These are phyloP conservation scores for Calidris pygmaea DNA, from an alignment of 2,113 vertebrate genomes.

Conservation along the genomic window DNA sequence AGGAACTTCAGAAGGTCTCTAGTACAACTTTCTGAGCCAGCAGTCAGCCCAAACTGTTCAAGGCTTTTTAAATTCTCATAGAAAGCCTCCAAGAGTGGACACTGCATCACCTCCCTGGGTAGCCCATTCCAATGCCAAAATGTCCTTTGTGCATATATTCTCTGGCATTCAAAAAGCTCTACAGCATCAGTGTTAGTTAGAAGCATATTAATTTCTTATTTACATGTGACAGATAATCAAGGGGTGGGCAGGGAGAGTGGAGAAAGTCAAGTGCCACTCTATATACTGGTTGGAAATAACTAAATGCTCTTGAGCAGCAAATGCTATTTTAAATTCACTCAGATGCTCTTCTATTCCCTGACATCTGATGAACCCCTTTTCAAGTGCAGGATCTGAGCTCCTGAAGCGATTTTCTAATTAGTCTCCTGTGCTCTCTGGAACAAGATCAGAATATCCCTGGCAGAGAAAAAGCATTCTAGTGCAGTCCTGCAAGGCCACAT, in stretches of 20 bases:
- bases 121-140: neutral
- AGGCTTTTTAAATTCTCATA: neutral
- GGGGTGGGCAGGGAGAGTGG: neutral
- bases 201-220: neutral
- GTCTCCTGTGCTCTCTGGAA: conserved; percentile 27
- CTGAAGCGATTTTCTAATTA: conserved; percentile 54
- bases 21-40: neutral
- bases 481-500: neutral
- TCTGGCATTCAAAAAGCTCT: neutral
- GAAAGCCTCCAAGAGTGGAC: neutral
- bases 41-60: neutral
- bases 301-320: neutral
- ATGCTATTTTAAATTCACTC: neutral
- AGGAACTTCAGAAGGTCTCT: neutral
- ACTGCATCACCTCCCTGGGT: neutral
- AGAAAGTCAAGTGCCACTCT: neutral
- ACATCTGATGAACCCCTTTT: conserved; percentile 25
- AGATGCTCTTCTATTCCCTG: neutral
- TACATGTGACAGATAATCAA: neutral
- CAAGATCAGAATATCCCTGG: conserved; percentile 29
- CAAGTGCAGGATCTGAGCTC: conserved; percentile 23
- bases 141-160: neutral
- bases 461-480: conserved; percentile 2
- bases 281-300: neutral
- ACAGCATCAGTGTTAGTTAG: neutral